Evolutionary conservation across 2,797 vertebrate species (phyloP).

Genomic region (Odontamblyopus rebecca): DNA sequence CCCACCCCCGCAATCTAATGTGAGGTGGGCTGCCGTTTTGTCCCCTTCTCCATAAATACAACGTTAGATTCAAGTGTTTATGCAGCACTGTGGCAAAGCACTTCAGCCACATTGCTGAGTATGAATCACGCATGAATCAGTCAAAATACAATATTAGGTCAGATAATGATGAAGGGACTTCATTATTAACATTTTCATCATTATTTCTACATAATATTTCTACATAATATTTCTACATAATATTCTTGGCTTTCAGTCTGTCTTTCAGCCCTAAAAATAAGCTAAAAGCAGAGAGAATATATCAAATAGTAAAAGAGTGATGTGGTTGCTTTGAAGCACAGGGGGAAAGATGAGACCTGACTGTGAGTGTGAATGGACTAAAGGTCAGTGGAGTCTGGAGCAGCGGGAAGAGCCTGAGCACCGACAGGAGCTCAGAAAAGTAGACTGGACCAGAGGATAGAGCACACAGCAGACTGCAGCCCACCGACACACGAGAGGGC

Average conservation of each 20-base stretch:
- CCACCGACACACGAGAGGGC: too few relatives aligned
- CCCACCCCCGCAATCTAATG: conserved; percentile 56
- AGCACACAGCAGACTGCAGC: too few relatives aligned
- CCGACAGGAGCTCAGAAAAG: not conserved
- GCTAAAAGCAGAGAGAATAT: not conserved
- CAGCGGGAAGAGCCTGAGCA: conserved; percentile 6
- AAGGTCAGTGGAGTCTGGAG: conserved; percentile 30
- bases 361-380: conserved; percentile 24
- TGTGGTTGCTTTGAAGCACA: conserved; percentile 1
- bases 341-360: conserved; percentile 5
- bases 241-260: not conserved
- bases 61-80: not conserved
- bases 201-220: not conserved
- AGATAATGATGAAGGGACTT: too few relatives aligned
- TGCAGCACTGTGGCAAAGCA: not conserved
- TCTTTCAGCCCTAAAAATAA: not conserved
- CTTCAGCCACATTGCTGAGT: too few relatives aligned
- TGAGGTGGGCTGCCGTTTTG: conserved; percentile 32
- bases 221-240: not conserved
- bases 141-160: too few relatives aligned
- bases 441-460: too few relatives aligned
- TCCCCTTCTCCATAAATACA: conserved; percentile 2
- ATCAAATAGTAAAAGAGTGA: conserved; percentile 1
- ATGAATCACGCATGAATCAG: too few relatives aligned
- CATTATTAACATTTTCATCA: too few relatives aligned